These are phyloP conservation scores for Carposina sasakii DNA, from an alignment of 1,140 invertebrate species.

Conservation along the genomic window DNA sequence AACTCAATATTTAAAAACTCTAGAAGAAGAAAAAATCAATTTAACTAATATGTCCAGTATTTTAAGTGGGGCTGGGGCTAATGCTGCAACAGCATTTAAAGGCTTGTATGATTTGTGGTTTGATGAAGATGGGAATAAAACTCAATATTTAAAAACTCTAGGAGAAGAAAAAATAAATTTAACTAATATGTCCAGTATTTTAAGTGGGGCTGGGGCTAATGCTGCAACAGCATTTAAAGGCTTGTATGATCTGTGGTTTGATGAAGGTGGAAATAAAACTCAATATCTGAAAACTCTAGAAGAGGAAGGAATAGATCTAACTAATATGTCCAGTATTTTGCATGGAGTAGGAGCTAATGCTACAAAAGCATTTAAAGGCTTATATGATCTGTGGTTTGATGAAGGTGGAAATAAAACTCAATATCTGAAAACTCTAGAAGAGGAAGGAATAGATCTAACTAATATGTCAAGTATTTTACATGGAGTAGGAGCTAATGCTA, in stretches of 20 bases:
- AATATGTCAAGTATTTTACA: neutral
- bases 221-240: neutral
- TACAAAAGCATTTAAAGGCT: conserved; percentile 1
- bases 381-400: conserved; percentile 25
- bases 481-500: neutral
- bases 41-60: conserved; percentile 29
- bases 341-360: neutral
- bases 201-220: conserved; percentile 18
- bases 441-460: neutral
- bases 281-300: conserved; percentile 11
- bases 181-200: conserved; percentile 28
- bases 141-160: conserved; percentile 28
- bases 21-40: conserved; percentile 23
- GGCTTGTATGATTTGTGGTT: conserved; percentile 26
- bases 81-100: conserved; percentile 12
- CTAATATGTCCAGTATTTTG: conserved; percentile 2
- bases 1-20: conserved; percentile 25
- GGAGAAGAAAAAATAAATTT: conserved; percentile 23
- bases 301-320: neutral
- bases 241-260: conserved; percentile 12
- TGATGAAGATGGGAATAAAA: conserved; percentile 26
- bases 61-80: conserved; percentile 18
- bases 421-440: conserved; percentile 2
- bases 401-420: neutral
- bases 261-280: conserved; percentile 22